Evolutionary conservation across 2,113 vertebrate genomes (phyloP).

Genomic region (Caretta caretta): DNA sequence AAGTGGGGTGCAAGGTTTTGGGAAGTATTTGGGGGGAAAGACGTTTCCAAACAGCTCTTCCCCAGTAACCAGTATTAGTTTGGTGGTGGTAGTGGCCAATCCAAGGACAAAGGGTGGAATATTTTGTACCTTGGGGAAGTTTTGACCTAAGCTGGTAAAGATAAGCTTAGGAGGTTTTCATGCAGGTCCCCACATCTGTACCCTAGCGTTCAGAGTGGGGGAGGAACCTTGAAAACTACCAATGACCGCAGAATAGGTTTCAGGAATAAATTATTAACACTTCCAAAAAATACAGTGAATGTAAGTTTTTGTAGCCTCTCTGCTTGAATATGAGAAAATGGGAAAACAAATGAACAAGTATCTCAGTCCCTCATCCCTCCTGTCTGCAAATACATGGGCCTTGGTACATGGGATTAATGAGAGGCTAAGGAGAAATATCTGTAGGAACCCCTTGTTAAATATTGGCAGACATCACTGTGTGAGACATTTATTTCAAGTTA

Average conservation of each 20-base stretch:
- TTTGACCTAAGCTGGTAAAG: too few species aligned
- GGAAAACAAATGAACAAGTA: not conserved
- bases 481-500: constrained; percentile 32
- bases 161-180: too few species aligned
- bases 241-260: not conserved
- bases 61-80: too few species aligned
- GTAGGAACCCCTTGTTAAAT: constrained; percentile 30
- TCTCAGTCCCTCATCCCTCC: not conserved
- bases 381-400: not conserved
- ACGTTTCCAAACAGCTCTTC: too few species aligned
- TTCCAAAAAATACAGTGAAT: not conserved
- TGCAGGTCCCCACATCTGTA: too few species aligned
- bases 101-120: too few species aligned
- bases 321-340: not conserved
- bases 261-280: not conserved
- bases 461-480: constrained; percentile 1
- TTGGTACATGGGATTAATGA: constrained; percentile 20
- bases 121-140: too few species aligned
- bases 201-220: too few species aligned
- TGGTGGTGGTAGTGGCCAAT: too few species aligned
- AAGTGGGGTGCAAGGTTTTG: too few species aligned
- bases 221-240: not conserved
- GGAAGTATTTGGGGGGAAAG: too few species aligned
- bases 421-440: not conserved
- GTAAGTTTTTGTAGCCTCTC: not conserved